Evolutionary conservation across 2,888 invertebrate species (phyloP).

Genomic region (Himalopsyche tibetana): DNA sequence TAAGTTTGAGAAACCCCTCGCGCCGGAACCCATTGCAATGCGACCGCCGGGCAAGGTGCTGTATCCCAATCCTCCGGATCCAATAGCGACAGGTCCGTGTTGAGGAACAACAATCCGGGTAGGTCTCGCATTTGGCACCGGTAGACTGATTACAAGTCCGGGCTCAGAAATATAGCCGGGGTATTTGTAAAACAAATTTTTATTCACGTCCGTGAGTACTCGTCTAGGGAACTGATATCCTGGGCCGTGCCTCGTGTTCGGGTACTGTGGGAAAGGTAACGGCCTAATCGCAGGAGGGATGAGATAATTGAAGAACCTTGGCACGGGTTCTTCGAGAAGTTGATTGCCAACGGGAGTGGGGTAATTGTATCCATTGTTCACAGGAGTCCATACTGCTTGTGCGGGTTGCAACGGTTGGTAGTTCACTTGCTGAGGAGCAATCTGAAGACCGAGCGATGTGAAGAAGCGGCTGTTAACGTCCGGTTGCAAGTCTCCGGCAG

Average conservation of each 20-base stretch:
- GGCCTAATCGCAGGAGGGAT: slow-evolving; percentile 54
- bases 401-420: background rate
- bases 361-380: slow-evolving; percentile 52
- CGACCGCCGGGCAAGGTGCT: slow-evolving; percentile 71
- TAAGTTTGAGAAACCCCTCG: slow-evolving; percentile 68
- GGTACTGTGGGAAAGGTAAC: slow-evolving; percentile 13
- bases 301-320: slow-evolving; percentile 51
- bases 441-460: slow-evolving; percentile 22
- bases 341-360: slow-evolving; percentile 47
- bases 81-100: slow-evolving; percentile 69
- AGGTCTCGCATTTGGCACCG: slow-evolving; percentile 53
- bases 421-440: background rate
- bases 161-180: slow-evolving; percentile 44
- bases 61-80: slow-evolving; percentile 72
- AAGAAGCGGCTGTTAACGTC: background rate
- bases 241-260: slow-evolving; percentile 38
- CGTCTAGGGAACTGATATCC: slow-evolving; percentile 47
- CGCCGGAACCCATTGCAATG: slow-evolving; percentile 72
- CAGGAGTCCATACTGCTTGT: background rate
- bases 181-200: slow-evolving; percentile 50
- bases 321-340: slow-evolving; percentile 57
- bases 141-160: slow-evolving; percentile 51
- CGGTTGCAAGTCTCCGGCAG: background rate
- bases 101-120: slow-evolving; percentile 60
- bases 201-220: slow-evolving; percentile 51